Conservation (phyloP, 2,113 vertebrate species). For the Dipodomys stephensi region DNA sequence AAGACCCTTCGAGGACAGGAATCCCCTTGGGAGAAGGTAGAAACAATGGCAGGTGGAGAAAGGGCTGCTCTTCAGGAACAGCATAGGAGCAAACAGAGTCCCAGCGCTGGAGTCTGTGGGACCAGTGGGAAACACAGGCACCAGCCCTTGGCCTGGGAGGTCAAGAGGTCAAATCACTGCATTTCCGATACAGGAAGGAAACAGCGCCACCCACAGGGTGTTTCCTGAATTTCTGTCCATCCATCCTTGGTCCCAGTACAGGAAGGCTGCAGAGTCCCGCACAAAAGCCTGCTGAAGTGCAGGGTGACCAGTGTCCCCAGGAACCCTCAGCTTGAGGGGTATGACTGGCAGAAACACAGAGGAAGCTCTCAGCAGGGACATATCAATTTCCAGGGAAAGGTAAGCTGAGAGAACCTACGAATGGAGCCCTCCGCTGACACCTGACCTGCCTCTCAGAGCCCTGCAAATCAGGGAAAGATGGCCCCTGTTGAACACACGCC, state of each 20-base stretch:
- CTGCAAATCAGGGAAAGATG: neutral
- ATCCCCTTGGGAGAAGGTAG: neutral
- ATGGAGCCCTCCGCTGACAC: no score
- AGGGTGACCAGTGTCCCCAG: neutral
- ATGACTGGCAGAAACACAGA: fast-evolving
- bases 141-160: neutral
- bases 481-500: neutral
- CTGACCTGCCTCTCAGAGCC: neutral
- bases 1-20: neutral
- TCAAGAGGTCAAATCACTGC: fast-evolving
- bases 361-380: neutral
- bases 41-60: fast-evolving
- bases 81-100: neutral
- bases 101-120: fast-evolving
- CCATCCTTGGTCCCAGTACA: neutral
- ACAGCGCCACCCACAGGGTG: fast-evolving
- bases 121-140: fast-evolving
- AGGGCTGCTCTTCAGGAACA: fast-evolving
- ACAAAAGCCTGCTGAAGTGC: no score
- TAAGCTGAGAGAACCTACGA: neutral
- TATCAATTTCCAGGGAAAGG: fast-evolving
- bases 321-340: neutral
- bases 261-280: neutral
- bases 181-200: fast-evolving
- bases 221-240: neutral